A percentile compares a stretch with the other conserved stretches of the same genome.
Conservation (phyloP, 2,888 invertebrate species). For the Blastobasis adustella region DNA sequence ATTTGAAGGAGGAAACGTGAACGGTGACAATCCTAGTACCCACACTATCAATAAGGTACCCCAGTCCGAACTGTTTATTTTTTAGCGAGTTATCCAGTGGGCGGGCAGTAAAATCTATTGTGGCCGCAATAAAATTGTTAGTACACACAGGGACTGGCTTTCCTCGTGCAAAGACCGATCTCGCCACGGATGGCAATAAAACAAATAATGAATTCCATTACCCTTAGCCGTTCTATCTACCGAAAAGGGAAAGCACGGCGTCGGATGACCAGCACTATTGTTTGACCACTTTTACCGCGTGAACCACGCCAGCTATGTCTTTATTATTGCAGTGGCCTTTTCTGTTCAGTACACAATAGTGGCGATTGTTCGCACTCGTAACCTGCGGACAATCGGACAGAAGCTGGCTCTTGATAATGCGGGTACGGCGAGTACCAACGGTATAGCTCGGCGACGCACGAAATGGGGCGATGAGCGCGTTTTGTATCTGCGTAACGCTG, state of each 20-base stretch:
- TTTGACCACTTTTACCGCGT: slow-evolving; percentile 50
- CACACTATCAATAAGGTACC: no score
- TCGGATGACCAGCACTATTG: slow-evolving; percentile 54
- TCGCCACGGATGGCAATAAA: no score
- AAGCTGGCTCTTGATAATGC: slow-evolving; percentile 33
- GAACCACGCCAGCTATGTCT: slow-evolving; percentile 48
- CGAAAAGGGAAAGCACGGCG: slow-evolving; percentile 55
- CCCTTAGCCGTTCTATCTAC: no score
- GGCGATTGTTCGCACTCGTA: slow-evolving; percentile 41
- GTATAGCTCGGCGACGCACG: not conserved
- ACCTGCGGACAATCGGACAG: slow-evolving; percentile 40
- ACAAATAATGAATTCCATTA: no score
- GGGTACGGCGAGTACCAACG: not conserved
- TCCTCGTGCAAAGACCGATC: no score
- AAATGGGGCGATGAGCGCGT: not conserved
- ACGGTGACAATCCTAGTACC: no score
- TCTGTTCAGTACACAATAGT: slow-evolving; percentile 44
- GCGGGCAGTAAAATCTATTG: no score
- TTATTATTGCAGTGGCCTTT: slow-evolving; percentile 38
- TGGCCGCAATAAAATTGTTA: no score
- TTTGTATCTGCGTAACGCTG: not conserved
- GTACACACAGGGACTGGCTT: no score
- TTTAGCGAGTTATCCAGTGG: no score
- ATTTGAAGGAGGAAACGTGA: no score
- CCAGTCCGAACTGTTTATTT: no score